These are phyloP conservation scores for Panthera uncia DNA, from an alignment of 2,113 vertebrate genomes.

Conservation along the genomic window DNA sequence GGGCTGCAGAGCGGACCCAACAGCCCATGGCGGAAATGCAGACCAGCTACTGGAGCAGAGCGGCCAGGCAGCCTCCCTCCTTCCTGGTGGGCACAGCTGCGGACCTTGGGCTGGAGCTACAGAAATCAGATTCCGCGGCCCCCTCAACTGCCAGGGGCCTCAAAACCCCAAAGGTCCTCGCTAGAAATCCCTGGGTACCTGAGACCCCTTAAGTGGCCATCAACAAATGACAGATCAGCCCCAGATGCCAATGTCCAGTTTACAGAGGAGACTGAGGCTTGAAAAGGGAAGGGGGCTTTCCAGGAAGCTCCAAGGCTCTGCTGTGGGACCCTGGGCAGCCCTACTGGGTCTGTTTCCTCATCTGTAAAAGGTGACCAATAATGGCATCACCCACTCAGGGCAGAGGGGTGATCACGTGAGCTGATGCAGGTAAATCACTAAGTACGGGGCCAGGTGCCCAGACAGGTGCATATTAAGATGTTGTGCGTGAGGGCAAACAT, in stretches of 20 bases:
- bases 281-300: neutral
- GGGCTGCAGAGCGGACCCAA: rapidly evolving
- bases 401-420: neutral
- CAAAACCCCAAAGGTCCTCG: neutral
- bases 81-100: too few relatives aligned
- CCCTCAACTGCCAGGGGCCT: neutral
- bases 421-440: rapidly evolving
- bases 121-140: neutral
- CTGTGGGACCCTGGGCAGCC: neutral
- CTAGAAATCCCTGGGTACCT: neutral
- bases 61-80: neutral
- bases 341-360: neutral
- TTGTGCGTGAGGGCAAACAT: too few relatives aligned
- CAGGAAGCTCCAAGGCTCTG: neutral
- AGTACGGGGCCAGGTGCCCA: neutral
- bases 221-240: neutral
- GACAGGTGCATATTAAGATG: rapidly evolving
- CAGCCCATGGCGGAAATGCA: rapidly evolving
- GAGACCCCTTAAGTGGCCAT: neutral
- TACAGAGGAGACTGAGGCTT: neutral
- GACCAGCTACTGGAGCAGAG: neutral
- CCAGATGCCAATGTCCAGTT: neutral
- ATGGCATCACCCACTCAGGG: neutral
- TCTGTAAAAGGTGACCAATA: neutral
- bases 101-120: too few relatives aligned